These are phyloP conservation scores for Hemaris fuciformis DNA, from an alignment of 2,888 invertebrate genomes.

Conservation along the genomic window DNA sequence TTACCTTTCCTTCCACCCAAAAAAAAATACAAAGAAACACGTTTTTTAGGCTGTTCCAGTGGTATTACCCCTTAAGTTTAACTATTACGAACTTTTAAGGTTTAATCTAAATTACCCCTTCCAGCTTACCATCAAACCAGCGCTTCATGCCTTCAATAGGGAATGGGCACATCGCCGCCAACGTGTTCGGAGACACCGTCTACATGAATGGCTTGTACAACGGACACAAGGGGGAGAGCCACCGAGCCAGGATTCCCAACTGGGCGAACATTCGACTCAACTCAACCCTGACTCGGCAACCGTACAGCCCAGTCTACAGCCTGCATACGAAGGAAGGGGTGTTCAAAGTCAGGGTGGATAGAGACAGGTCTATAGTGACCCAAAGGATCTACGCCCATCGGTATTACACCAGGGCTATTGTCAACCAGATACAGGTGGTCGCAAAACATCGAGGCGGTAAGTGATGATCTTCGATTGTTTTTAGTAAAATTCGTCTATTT, in stretches of 20 bases:
- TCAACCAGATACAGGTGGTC: conserved; percentile 74
- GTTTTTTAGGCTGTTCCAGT: too few relatives aligned
- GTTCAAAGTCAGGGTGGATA: conserved; percentile 72
- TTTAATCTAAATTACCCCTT: too few relatives aligned
- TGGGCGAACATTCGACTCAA: conserved; percentile 80
- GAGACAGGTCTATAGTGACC: conserved; percentile 70
- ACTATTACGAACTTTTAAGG: too few relatives aligned
- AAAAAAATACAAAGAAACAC: too few relatives aligned
- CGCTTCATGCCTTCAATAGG: conserved; percentile 82
- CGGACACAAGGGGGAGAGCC: conserved; percentile 78
- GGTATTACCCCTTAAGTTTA: too few relatives aligned
- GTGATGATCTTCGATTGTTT: neutral
- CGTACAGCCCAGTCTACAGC: conserved; percentile 65
- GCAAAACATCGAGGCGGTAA: conserved; percentile 65
- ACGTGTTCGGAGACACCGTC: conserved; percentile 81
- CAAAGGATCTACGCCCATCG: conserved; percentile 75
- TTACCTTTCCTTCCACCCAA: too few relatives aligned
- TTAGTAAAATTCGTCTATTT: too few relatives aligned
- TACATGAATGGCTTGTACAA: conserved; percentile 83
- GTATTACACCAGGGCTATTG: conserved; percentile 72
- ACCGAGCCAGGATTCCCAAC: conserved; percentile 82
- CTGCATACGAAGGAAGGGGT: conserved; percentile 70
- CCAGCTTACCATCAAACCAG: conserved; percentile 77
- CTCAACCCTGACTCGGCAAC: conserved; percentile 63
- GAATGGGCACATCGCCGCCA: conserved; percentile 83